Evolutionary conservation across 2,888 invertebrate genomes (phyloP), one percentile per base, ranked within the genome.

Genomic region (Parnassius orleans): DNA sequence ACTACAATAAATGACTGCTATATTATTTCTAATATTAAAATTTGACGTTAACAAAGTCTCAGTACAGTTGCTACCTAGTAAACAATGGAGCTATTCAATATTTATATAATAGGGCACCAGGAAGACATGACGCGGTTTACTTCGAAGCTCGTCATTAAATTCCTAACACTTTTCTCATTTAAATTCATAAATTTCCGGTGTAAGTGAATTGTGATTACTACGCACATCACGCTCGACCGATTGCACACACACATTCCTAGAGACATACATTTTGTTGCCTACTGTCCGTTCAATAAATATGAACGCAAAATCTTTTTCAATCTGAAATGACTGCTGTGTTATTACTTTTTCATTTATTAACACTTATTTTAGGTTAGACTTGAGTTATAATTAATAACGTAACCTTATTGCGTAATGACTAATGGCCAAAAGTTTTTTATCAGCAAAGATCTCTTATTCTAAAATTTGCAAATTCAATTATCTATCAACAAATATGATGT

Each of bases 111-210:
- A 80, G 76, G 65, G 65, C 74, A 77, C 77, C 78, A 84, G 83
- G 82, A 84, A 83, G 80, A 76, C 76, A 72, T 70, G 69, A 73
- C 68, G 69, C 71, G 74, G 73, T 76, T 79, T 84, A 84, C 83
- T 77, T 75, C 80, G 83, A 86, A 85, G 75, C 75, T 76, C 78
- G 80, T 83, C 84, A 91, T 90, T 88, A 90, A 87, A 91, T 90
- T 90, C 90, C 84, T 87, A 84, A 86, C 91, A 90, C 89, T 90
- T 90, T 75, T 90, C 90, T 84, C 86, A 90, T 91, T 90, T 86
- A 87, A 89, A 91, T 91, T 90, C 88, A 90, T 91, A 90, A 89
- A 90, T 91, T 89, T 91, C 91, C 90, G 90, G 90, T 90, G 87
- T 81, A 80, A 81, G 82, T 80, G 77, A 78, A 76, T 77, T 79